Evolutionary conservation across 2,888 invertebrate species (phyloP).

Genomic region (Agriopis aurantiaria): DNA sequence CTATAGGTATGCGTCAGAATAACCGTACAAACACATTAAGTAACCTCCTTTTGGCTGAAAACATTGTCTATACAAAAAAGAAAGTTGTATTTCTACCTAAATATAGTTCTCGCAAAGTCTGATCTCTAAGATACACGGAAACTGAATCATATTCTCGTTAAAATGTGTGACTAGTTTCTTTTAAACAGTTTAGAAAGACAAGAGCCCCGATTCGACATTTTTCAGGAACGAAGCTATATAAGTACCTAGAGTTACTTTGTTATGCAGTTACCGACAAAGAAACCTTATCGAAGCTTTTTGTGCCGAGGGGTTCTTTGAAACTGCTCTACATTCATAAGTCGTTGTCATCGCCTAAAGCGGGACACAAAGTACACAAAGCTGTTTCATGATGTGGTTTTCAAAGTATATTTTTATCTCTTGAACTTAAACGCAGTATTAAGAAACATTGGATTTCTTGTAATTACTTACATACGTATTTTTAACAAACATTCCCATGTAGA

Average conservation of each 20-base stretch:
- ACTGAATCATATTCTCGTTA: conserved; percentile 3
- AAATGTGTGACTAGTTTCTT: neutral
- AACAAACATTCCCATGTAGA: too few relatives aligned
- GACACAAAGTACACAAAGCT: neutral
- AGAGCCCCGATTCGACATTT: neutral
- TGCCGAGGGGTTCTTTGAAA: neutral
- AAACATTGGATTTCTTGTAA: too few relatives aligned
- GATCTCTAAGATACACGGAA: neutral
- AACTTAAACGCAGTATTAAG: too few relatives aligned
- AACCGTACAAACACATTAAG: too few relatives aligned
- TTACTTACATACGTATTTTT: too few relatives aligned
- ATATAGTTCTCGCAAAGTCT: neutral
- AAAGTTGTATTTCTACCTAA: neutral
- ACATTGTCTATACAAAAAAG: too few relatives aligned
- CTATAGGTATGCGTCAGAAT: too few relatives aligned
- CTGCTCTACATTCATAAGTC: conserved; percentile 1
- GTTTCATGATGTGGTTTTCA: too few relatives aligned
- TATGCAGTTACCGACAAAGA: neutral
- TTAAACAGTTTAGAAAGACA: conserved; percentile 1
- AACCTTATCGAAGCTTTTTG: neutral
- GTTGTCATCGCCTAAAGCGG: neutral
- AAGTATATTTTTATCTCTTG: too few relatives aligned
- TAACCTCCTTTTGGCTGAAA: too few relatives aligned
- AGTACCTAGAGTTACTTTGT: neutral
- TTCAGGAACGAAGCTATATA: neutral